A percentile compares a stretch with the other conserved stretches of the same genome.
Evolutionary conservation across 2,113 vertebrate species (phyloP).

Genomic region (Sminthopsis crassicaudata): DNA sequence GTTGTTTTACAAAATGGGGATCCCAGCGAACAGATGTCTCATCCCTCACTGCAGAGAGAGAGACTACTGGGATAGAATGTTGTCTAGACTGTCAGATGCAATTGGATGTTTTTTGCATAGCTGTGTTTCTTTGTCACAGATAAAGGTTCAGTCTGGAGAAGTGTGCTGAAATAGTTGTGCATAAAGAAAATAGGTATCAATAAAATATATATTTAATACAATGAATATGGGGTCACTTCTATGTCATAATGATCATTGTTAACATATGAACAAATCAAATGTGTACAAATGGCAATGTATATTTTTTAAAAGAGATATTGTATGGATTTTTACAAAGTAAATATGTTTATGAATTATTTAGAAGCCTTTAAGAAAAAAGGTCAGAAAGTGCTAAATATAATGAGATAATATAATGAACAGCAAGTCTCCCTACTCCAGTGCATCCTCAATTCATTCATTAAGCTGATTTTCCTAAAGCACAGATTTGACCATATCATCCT

Average conservation of each 20-base stretch:
- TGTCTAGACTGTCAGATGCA: neutral
- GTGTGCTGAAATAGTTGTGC: neutral
- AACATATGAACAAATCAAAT: neutral
- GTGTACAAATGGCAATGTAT: neutral
- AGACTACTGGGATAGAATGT: neutral
- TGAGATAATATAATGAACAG: neutral
- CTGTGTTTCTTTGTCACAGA: neutral
- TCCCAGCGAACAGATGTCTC: neutral
- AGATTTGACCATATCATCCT: neutral
- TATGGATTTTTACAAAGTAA: neutral
- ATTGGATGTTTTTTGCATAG: neutral
- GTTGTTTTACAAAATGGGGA: neutral
- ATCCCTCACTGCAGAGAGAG: neutral
- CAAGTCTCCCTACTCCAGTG: neutral
- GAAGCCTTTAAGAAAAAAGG: neutral
- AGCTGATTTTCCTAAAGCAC: neutral
- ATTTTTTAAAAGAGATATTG: neutral
- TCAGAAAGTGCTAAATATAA: neutral
- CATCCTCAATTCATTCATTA: neutral
- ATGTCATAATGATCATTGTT: neutral
- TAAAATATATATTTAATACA: neutral
- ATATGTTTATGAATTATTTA: neutral
- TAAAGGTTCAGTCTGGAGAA: neutral
- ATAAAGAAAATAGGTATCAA: neutral
- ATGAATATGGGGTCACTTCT: neutral